phyloP scores from a whole-genome alignment of 1,140 invertebrate species.

The Bombus terrestris region DNA sequence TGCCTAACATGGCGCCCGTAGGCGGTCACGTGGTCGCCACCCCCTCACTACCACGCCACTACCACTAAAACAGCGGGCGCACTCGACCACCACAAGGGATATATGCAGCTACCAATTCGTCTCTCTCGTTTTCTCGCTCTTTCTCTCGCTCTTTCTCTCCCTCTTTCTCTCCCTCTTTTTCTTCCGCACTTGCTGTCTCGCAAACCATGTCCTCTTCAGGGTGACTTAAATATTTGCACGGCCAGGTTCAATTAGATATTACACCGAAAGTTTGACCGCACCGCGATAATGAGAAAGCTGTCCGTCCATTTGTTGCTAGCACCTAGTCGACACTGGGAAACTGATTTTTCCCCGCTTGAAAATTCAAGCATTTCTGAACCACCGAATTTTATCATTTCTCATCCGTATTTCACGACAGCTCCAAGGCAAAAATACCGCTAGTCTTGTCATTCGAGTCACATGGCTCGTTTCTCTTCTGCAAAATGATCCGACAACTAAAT shows the following conservation, averaged over 20 bases:
- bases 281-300: slow-evolving; percentile 40
- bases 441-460: slow-evolving; percentile 1
- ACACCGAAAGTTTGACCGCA: slow-evolving; percentile 52
- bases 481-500: slow-evolving; percentile 26
- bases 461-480: slow-evolving; percentile 26
- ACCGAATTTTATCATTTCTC: slow-evolving; percentile 19
- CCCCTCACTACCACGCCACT: slow-evolving; percentile 56
- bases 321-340: background rate
- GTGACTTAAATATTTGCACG: slow-evolving; percentile 69
- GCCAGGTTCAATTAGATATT: slow-evolving; percentile 57
- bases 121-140: slow-evolving; percentile 27
- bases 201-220: slow-evolving; percentile 54
- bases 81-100: slow-evolving; percentile 71
- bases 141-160: no score
- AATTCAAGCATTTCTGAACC: background rate
- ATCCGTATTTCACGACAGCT: background rate
- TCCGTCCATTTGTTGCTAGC: background rate
- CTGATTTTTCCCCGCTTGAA: background rate
- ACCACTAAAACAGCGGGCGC: slow-evolving; percentile 59
- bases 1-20: slow-evolving; percentile 72
- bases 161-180: slow-evolving; percentile 20
- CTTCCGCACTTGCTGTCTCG: slow-evolving; percentile 47
- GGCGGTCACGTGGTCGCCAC: slow-evolving; percentile 70
- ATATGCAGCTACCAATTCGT: slow-evolving; percentile 68
- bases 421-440: background rate